phyloP scores from a whole-genome alignment of 2,888 invertebrate genomes.

The Diarsia brunnea region DNA sequence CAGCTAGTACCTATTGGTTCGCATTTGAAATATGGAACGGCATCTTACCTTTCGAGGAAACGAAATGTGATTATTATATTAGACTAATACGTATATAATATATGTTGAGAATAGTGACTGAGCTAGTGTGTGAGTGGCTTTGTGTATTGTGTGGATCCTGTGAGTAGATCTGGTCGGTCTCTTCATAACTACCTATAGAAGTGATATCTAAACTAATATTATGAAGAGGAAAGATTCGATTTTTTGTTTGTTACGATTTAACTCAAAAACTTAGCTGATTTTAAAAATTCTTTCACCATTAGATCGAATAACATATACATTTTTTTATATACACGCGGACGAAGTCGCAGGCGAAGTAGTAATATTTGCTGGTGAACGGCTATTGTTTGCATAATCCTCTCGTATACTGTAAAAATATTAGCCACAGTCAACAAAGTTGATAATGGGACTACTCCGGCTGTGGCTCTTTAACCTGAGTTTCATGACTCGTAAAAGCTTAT shows the following conservation, averaged over 20 bases:
- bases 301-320: too few species aligned
- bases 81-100: neutral
- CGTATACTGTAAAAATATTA: neutral
- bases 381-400: neutral
- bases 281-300: too few species aligned
- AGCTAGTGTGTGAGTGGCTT: too few species aligned
- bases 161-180: neutral
- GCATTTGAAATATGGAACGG: neutral
- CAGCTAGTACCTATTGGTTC: slow-evolving; percentile 8
- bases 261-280: too few species aligned
- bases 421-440: neutral
- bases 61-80: neutral
- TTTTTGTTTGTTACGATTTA: too few species aligned
- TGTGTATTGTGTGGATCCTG: neutral
- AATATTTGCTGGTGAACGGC: neutral
- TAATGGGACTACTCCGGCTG: neutral
- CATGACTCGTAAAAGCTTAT: neutral
- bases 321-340: too few species aligned
- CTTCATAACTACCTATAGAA: neutral
- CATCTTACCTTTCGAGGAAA: neutral
- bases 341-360: neutral
- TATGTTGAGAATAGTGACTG: neutral
- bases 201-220: too few species aligned
- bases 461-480: neutral
- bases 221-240: too few species aligned